These are phyloP conservation scores for Macaria liturata DNA, from an alignment of 2,888 invertebrate genomes.

Conservation along the genomic window DNA sequence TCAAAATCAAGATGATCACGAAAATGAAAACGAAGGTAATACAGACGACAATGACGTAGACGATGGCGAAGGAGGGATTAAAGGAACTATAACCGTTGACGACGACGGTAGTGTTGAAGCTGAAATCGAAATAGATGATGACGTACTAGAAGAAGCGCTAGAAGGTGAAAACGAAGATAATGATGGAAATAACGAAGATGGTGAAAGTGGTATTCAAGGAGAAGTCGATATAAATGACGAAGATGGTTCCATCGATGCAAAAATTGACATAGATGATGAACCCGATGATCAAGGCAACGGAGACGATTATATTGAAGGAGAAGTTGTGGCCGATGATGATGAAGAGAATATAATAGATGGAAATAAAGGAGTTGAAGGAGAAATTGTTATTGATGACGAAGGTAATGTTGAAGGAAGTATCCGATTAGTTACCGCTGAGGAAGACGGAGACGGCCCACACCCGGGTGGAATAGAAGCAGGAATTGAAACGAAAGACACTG, in stretches of 20 bases:
- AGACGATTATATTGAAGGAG: not conserved
- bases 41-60: not conserved
- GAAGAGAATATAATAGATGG: not conserved
- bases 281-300: too few relatives aligned
- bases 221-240: not conserved
- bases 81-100: not conserved
- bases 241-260: not conserved
- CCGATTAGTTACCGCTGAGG: not conserved
- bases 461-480: too few relatives aligned
- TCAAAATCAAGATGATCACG: too few relatives aligned
- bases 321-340: not conserved
- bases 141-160: not conserved
- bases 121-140: constrained; percentile 1
- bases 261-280: not conserved
- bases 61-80: not conserved
- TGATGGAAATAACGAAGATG: not conserved
- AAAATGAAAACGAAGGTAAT: too few relatives aligned
- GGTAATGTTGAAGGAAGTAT: not conserved
- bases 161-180: not conserved
- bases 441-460: not conserved
- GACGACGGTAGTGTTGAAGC: constrained; percentile 1
- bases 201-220: not conserved
- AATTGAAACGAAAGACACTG: too few relatives aligned
- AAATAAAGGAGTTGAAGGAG: not conserved
- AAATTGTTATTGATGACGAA: constrained; percentile 1